Evolutionary conservation across 2,888 invertebrate genomes (phyloP), one percentile per base, ranked within the genome.

Genomic region (Yponomeuta cagnagella): DNA sequence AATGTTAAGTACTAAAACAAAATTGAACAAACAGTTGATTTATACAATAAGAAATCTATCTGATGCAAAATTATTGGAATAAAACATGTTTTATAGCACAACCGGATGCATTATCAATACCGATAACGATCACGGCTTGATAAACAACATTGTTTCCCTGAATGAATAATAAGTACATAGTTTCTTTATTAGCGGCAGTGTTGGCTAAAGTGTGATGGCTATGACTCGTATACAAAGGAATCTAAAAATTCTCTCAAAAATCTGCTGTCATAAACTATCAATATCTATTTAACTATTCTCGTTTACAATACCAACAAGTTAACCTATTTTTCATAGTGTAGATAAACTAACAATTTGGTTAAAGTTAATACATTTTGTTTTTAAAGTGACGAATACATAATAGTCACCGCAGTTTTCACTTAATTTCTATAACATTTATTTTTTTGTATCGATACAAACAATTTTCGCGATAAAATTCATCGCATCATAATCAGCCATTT

Each of bases 331-430:
- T 33, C 15, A 1, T 58, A 58, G 52, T 31, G 65, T 65, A 65
- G 30, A 48, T 48, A 31, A 48, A 68, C 48, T 68, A 68, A 48
- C 48, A 68, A 43, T 68, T 48, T 68, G 43, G 48, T 68, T 12
- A 48, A 68, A 37, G n/a, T 23, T 68, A 68, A 68, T 68, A 68
- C 68, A 68, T 68, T 68, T 64, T 31, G 48, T 8, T 43, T 68
- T 68, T 65, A 65, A 31, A 12, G 65, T 65, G 65, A 65, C 65
- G 52, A 58, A 58, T 58, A 65, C 33, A 30, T 64, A 31, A 65
- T 10, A 65, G 23, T 65, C 65, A 65, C 65, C 65, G 10, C 8
- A 33, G 30, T 12, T 58, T 58, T 58, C 12, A 65, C 23, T 43
- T 23, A 1, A 65, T 65, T 10, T 65, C 9, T 10, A 33, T n/a